Percentiles rank a stretch among this genome's conserved stretches.
Conservation (phyloP, 2,797 vertebrate species). For the Danio kyathit region DNA sequence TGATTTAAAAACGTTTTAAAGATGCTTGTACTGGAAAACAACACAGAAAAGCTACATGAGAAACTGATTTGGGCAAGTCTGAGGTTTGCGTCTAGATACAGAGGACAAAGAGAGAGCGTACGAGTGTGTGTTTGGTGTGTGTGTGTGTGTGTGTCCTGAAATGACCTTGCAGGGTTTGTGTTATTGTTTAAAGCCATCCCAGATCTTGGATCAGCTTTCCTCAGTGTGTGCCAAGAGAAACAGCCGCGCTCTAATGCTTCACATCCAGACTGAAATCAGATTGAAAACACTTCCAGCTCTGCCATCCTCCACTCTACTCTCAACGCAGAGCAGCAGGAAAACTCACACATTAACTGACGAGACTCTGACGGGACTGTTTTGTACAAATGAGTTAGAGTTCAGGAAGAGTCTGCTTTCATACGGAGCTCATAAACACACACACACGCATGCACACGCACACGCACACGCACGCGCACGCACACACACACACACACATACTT, state of each 20-base stretch:
- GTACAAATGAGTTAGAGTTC: slow-evolving; percentile 28
- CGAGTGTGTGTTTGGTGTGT: slow-evolving; percentile 10
- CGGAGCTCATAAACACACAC: slow-evolving; percentile 59
- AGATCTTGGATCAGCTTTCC: slow-evolving; percentile 67
- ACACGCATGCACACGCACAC: not conserved
- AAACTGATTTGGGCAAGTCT: not conserved
- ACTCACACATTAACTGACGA: slow-evolving; percentile 45
- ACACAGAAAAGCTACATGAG: not conserved
- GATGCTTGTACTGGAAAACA: not conserved
- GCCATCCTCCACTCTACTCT: slow-evolving; percentile 22
- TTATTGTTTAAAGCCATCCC: slow-evolving; percentile 66
- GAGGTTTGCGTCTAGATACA: not conserved
- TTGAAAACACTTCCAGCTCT: slow-evolving; percentile 49
- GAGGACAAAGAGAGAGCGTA: not conserved
- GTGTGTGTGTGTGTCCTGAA: slow-evolving; percentile 62
- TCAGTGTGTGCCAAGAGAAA: slow-evolving; percentile 64
- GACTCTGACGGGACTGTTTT: slow-evolving; percentile 19
- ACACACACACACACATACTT: too few relatives aligned
- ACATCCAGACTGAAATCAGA: slow-evolving; percentile 41
- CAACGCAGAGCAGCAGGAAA: slow-evolving; percentile 46
- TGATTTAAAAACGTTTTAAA: too few relatives aligned
- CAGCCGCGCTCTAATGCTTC: slow-evolving; percentile 49
- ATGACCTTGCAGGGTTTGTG: slow-evolving; percentile 62
- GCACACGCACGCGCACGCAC: too few relatives aligned
- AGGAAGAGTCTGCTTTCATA: slow-evolving; percentile 59